phyloP scores from a whole-genome alignment of 2,888 invertebrate genomes.

The Hermodice carunculata region DNA sequence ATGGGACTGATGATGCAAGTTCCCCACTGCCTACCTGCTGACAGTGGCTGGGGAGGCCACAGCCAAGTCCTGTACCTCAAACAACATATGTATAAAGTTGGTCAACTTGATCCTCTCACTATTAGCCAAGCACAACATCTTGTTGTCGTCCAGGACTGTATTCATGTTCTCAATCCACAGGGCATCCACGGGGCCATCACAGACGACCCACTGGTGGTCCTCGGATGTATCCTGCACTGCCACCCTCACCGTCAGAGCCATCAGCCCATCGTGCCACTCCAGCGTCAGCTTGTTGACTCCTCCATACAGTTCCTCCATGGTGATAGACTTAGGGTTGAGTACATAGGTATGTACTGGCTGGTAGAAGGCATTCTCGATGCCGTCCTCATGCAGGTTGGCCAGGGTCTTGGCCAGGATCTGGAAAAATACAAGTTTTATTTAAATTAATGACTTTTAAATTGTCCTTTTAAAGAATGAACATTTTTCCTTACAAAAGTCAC shows the following conservation, averaged over 20 bases:
- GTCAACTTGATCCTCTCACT: slow-evolving; percentile 91
- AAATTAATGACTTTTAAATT: not conserved
- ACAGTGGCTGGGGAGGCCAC: slow-evolving; percentile 95
- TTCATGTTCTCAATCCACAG: slow-evolving; percentile 96
- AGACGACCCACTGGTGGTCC: slow-evolving; percentile 90
- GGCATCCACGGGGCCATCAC: slow-evolving; percentile 91
- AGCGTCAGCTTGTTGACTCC: slow-evolving; percentile 85
- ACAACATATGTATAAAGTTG: slow-evolving; percentile 89
- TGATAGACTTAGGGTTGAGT: slow-evolving; percentile 90
- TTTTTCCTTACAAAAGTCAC: no score
- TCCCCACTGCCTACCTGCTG: slow-evolving; percentile 73
- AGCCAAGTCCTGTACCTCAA: slow-evolving; percentile 81
- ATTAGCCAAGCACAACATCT: slow-evolving; percentile 92
- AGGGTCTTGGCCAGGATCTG: slow-evolving; percentile 82
- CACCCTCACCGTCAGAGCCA: slow-evolving; percentile 78
- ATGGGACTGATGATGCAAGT: not conserved
- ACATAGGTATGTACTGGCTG: slow-evolving; percentile 82
- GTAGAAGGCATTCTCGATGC: slow-evolving; percentile 74
- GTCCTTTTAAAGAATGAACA: not conserved
- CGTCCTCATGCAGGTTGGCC: slow-evolving; percentile 76
- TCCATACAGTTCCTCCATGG: slow-evolving; percentile 90
- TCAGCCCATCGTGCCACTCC: slow-evolving; percentile 92
- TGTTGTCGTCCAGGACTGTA: slow-evolving; percentile 92
- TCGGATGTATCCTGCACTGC: slow-evolving; percentile 65
- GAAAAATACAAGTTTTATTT: not conserved